phyloP scores from a whole-genome alignment of 2,888 invertebrate genomes.

The Bedellia somnulentella region DNA sequence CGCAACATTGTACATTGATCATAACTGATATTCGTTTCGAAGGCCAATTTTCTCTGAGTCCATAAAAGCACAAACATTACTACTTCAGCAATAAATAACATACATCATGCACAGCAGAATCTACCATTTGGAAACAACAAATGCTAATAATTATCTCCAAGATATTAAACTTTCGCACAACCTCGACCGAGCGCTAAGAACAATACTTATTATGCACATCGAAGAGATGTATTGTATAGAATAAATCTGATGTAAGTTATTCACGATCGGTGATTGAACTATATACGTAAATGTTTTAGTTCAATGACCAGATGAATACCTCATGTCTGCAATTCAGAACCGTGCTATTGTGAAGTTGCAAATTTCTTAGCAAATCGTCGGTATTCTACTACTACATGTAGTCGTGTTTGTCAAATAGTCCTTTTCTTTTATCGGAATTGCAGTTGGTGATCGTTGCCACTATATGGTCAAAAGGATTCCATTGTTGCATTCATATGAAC shows the following conservation, averaged over 20 bases:
- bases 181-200: constrained; percentile 13
- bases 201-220: constrained; percentile 26
- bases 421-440: constrained; percentile 27
- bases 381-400: too few relatives aligned
- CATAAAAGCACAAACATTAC: constrained; percentile 36
- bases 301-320: too few relatives aligned
- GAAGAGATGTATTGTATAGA: too few relatives aligned
- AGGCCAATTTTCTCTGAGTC: constrained; percentile 30
- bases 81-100: constrained; percentile 41
- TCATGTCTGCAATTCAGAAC: too few relatives aligned
- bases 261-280: too few relatives aligned
- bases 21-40: constrained; percentile 19
- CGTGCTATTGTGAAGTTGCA: too few relatives aligned
- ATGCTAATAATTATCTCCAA: constrained; percentile 32
- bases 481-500: constrained; percentile 58
- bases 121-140: constrained; percentile 32
- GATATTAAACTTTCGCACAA: constrained; percentile 22
- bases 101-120: constrained; percentile 27
- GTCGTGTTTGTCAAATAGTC: too few relatives aligned
- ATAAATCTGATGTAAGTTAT: too few relatives aligned
- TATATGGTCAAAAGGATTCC: too few relatives aligned
- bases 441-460: constrained; percentile 47
- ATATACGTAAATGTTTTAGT: too few relatives aligned
- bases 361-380: too few relatives aligned
- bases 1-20: constrained; percentile 26